Evolutionary conservation across 2,888 invertebrate species (phyloP).

Genomic region (Caenorhabditis drosophilae): DNA sequence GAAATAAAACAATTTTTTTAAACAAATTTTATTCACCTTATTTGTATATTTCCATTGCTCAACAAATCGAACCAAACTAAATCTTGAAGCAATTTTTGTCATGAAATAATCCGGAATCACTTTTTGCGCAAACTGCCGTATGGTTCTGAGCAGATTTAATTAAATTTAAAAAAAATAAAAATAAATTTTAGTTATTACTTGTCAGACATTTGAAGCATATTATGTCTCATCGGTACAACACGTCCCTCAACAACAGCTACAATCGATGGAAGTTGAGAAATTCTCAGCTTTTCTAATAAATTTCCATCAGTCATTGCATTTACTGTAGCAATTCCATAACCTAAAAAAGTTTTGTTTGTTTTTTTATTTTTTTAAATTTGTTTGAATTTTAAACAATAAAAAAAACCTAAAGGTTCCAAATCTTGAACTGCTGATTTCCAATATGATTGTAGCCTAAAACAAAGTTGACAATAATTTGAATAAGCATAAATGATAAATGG

Average conservation of each 20-base stretch:
- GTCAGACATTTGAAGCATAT: slow-evolving; percentile 47
- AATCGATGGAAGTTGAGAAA: slow-evolving; percentile 70
- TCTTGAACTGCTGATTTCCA: slow-evolving; percentile 71
- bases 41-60: slow-evolving; percentile 62
- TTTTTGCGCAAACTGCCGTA: slow-evolving; percentile 69
- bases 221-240: slow-evolving; percentile 65
- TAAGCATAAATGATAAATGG: slow-evolving; percentile 72
- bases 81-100: slow-evolving; percentile 42
- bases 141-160: slow-evolving; percentile 47
- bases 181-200: slow-evolving; percentile 32
- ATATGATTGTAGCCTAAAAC: slow-evolving; percentile 70
- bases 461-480: slow-evolving; percentile 71
- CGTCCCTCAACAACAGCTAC: slow-evolving; percentile 71
- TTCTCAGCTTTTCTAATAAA: slow-evolving; percentile 69
- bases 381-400: too few relatives aligned
- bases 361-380: too few relatives aligned
- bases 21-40: slow-evolving; percentile 39
- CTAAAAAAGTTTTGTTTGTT: too few relatives aligned
- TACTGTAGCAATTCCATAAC: slow-evolving; percentile 71
- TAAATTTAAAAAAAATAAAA: not conserved
- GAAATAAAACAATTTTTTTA: not conserved
- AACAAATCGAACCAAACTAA: slow-evolving; percentile 55
- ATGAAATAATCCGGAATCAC: slow-evolving; percentile 68
- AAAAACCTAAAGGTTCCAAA: slow-evolving; percentile 70
- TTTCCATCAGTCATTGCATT: slow-evolving; percentile 70